Evolutionary conservation across 2,113 vertebrate species (phyloP), one percentile per base, ranked within the genome.

Genomic region (Tetrax tetrax): DNA sequence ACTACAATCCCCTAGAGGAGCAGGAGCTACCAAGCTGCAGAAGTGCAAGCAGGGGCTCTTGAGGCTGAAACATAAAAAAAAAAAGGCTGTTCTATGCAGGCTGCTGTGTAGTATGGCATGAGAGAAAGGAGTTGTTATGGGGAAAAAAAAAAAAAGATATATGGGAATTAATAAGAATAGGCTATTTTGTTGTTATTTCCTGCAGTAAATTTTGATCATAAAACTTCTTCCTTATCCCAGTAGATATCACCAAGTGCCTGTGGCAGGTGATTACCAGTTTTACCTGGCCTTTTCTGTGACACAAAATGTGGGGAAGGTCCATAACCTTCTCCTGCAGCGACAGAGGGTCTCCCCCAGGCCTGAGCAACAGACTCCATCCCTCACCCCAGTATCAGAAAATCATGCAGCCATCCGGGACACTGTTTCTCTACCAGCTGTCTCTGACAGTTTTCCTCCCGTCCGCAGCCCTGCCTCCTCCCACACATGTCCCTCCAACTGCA

Each of bases 61-160:
- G 37, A 63, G 43, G 57, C 18, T 3, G 11, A 78, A 81, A 70
- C 3, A 22, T 4, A 10, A 47, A 63, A 41, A 64, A 60, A 57
- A 38, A 28, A 4, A 0, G 4, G 4, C 45, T 57, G 7, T 14
- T 69, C 56, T 22, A 8, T 45, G 48, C 5, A 65, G 17, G 9
- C 27, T 65, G 19, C 1, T 41, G 38, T 70, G 23, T 19, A 27
- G 29, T 25, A 59, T 22, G 31, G 20, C 74, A 51, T 70, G 21
- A 81, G 31, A 50, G 45, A 87, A 87, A 66, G 45, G 28, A 18
- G 6, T 10, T 54, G 5, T 22, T 48, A 50, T 1, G 37, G n/a
- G 9, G 12, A 87, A 84, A 84, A 89, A 84, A 84, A 47, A 9
- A 56, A 7, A 35, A 21, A 6, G 14, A 47, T 57, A 24, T 72